Percentiles rank a stretch among this genome's conserved stretches.
These are phyloP conservation scores for Euwallacea fornicatus DNA, from an alignment of 1,140 invertebrate species.

Conservation along the genomic window DNA sequence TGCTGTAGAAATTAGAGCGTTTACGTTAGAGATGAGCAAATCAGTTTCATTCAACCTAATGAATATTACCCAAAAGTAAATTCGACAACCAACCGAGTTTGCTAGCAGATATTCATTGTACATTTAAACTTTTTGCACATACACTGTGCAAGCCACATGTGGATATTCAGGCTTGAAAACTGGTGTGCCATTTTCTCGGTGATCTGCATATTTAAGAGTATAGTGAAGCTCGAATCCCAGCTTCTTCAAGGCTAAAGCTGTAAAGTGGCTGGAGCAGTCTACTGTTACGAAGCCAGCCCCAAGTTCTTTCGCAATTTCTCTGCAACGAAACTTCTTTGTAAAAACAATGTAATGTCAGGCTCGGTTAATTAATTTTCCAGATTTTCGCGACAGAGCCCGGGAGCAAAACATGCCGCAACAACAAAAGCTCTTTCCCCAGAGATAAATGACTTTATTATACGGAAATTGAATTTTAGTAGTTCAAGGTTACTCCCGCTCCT, in stretches of 20 bases:
- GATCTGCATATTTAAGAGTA: slow-evolving; percentile 64
- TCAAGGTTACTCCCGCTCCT: slow-evolving; percentile 18
- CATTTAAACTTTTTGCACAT: slow-evolving; percentile 54
- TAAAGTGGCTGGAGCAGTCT: slow-evolving; percentile 71
- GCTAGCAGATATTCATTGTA: too few species aligned
- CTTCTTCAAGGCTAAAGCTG: slow-evolving; percentile 67
- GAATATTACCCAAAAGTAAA: too few species aligned
- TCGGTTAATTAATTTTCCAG: too few species aligned
- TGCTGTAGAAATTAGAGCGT: too few species aligned
- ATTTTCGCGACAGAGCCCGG: not conserved
- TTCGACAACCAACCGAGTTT: too few species aligned
- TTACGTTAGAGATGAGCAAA: too few species aligned
- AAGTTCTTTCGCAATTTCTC: slow-evolving; percentile 58
- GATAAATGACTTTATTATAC: slow-evolving; percentile 32
- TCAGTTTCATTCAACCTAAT: too few species aligned
- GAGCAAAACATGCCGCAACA: not conserved
- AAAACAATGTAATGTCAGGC: not conserved
- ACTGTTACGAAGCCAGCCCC: slow-evolving; percentile 59
- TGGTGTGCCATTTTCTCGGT: slow-evolving; percentile 60
- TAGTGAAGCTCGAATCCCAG: slow-evolving; percentile 69
- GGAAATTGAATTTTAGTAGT: slow-evolving; percentile 31
- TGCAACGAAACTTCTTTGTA: slow-evolving; percentile 45
- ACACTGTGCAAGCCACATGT: slow-evolving; percentile 58
- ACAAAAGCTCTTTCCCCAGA: not conserved
- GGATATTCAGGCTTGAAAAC: slow-evolving; percentile 62